Evolutionary conservation across 2,888 invertebrate species (phyloP).

Genomic region (Chymomyza fuscimana): DNA sequence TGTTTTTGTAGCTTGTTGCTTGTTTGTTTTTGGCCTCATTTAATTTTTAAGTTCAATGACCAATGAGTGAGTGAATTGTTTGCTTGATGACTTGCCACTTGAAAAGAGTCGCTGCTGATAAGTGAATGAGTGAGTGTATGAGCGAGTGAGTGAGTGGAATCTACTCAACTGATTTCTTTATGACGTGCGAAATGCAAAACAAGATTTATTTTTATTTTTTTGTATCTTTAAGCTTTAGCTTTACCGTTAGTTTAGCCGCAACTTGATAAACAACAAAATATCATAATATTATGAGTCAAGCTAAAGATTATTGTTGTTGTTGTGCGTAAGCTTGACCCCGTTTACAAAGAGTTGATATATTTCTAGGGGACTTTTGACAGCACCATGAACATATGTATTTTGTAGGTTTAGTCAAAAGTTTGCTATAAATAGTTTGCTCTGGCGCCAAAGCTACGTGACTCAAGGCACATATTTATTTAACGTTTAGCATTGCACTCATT

Average conservation of each 20-base stretch:
- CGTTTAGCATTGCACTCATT: constrained; percentile 4
- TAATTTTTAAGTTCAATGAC: constrained; percentile 60
- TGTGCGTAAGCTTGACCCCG: background rate
- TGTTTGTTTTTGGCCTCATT: constrained; percentile 61
- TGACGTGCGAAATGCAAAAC: background rate
- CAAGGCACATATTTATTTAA: background rate
- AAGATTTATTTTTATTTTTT: background rate
- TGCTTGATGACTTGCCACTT: constrained; percentile 33
- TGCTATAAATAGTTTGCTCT: background rate
- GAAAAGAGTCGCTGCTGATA: constrained; percentile 20
- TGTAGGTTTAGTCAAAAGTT: too few species aligned
- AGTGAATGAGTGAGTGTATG: background rate
- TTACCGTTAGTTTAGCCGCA: background rate
- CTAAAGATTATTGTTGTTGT: background rate
- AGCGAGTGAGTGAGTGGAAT: background rate
- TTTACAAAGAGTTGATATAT: background rate
- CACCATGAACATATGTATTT: background rate
- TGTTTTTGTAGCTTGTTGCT: constrained; percentile 16
- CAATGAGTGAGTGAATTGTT: constrained; percentile 31
- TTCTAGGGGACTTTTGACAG: background rate
- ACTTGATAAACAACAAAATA: background rate
- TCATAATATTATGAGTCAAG: background rate
- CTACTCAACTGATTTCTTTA: constrained; percentile 1
- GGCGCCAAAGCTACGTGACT: constrained; percentile 14
- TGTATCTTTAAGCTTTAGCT: background rate